A percentile compares a stretch with the other conserved stretches of the same genome.
Conservation (phyloP, 2,888 invertebrate genomes). For the Parnassius smintheus region DNA sequence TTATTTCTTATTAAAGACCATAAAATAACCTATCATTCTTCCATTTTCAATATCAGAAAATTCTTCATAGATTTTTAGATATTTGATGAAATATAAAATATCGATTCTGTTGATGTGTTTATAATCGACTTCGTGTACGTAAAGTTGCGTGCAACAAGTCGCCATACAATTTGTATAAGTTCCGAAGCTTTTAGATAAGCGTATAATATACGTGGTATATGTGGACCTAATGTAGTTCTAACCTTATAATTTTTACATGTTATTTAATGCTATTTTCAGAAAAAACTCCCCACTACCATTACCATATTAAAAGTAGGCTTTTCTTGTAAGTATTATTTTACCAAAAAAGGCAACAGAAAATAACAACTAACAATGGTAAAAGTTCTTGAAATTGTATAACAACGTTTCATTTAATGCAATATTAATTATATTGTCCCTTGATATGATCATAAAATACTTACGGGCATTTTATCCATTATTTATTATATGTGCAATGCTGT, state of each 20-base stretch:
- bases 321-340: not conserved
- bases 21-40: too few relatives aligned
- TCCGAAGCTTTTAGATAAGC: too few relatives aligned
- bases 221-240: too few relatives aligned
- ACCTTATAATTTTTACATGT: not conserved
- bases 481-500: not conserved
- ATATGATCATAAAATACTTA: conserved; percentile 37
- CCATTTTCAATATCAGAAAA: too few relatives aligned
- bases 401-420: conserved; percentile 32
- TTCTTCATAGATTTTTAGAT: too few relatives aligned
- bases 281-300: conserved; percentile 1
- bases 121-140: too few relatives aligned
- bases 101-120: too few relatives aligned
- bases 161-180: too few relatives aligned
- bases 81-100: too few relatives aligned
- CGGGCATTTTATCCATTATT: conserved; percentile 3
- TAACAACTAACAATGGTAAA: conserved; percentile 52
- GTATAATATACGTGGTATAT: too few relatives aligned
- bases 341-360: conserved; percentile 22
- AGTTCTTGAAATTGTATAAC: conserved; percentile 36
- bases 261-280: not conserved
- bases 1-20: too few relatives aligned
- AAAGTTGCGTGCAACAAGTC: too few relatives aligned
- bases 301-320: conserved; percentile 5
- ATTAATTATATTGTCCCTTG: conserved; percentile 46